Conservation (phyloP, 2,888 invertebrate genomes). For the Rhopalosiphum nymphaeae region DNA sequence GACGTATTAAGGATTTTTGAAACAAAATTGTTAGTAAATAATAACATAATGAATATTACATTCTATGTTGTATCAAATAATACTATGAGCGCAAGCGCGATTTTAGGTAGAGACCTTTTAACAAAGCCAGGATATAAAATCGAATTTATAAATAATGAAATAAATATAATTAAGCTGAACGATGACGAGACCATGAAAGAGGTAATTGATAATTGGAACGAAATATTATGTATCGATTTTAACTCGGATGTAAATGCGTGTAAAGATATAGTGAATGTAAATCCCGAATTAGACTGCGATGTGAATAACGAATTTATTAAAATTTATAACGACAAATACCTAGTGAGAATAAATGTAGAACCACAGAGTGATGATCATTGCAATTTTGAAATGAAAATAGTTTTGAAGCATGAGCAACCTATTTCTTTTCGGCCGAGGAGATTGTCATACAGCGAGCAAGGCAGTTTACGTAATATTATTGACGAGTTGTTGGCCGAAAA, state of each 20-base stretch:
- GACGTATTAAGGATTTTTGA: not conserved
- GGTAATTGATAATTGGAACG: not conserved
- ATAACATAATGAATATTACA: not conserved
- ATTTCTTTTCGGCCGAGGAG: not conserved
- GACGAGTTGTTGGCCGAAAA: not conserved
- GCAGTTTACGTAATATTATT: not conserved
- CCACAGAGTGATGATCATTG: not conserved
- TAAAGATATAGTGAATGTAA: not conserved
- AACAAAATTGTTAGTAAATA: not conserved
- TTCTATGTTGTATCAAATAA: slow-evolving; percentile 7
- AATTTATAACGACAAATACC: not conserved
- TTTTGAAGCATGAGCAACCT: not conserved
- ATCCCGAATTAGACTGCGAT: not conserved
- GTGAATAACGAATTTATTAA: not conserved
- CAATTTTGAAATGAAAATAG: slow-evolving; percentile 10
- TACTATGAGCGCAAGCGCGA: not conserved
- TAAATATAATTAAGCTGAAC: not conserved
- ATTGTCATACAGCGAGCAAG: not conserved
- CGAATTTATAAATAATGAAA: not conserved
- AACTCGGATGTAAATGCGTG: not conserved
- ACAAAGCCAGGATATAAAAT: not conserved
- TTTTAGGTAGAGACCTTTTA: not conserved
- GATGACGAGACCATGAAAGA: no score
- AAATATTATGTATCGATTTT: not conserved
- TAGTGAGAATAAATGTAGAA: not conserved